Conservation (phyloP, 2,888 invertebrate genomes). For the Crepidodera aurea region DNA sequence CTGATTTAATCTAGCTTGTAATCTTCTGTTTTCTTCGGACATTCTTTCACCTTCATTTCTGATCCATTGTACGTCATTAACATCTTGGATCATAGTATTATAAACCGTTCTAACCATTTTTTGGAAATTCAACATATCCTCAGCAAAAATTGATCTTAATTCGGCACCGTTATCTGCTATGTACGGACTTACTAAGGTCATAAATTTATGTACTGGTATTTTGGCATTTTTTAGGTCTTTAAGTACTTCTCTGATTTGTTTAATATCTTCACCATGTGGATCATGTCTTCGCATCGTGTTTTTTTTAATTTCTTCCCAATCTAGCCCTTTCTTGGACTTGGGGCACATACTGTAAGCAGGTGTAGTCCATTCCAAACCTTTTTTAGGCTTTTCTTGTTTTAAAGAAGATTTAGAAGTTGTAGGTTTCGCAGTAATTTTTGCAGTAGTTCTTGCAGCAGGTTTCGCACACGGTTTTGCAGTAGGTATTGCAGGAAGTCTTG, state of each 20-base stretch:
- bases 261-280: slow-evolving; percentile 56
- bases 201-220: slow-evolving; percentile 56
- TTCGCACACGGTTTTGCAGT: too few species aligned
- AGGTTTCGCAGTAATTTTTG: too few species aligned
- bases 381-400: slow-evolving; percentile 23
- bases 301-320: slow-evolving; percentile 50
- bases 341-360: slow-evolving; percentile 46
- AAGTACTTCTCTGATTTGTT: slow-evolving; percentile 49
- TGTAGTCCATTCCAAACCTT: slow-evolving; percentile 40
- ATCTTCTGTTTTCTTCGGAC: slow-evolving; percentile 54
- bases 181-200: slow-evolving; percentile 55
- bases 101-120: slow-evolving; percentile 56
- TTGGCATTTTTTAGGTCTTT: slow-evolving; percentile 44
- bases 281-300: slow-evolving; percentile 53
- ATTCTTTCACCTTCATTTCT: slow-evolving; percentile 58
- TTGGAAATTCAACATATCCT: slow-evolving; percentile 55
- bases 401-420: neutral
- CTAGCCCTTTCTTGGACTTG: slow-evolving; percentile 31
- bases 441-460: neutral
- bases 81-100: slow-evolving; percentile 59
- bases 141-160: slow-evolving; percentile 52
- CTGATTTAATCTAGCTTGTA: slow-evolving; percentile 52
- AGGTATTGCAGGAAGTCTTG: too few species aligned
- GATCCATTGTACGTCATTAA: slow-evolving; percentile 60
- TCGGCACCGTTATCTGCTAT: slow-evolving; percentile 56